These are phyloP conservation scores for Parazoanthus darwini DNA, from an alignment of 92 coral and sea anemone species.

Conservation along the genomic window DNA sequence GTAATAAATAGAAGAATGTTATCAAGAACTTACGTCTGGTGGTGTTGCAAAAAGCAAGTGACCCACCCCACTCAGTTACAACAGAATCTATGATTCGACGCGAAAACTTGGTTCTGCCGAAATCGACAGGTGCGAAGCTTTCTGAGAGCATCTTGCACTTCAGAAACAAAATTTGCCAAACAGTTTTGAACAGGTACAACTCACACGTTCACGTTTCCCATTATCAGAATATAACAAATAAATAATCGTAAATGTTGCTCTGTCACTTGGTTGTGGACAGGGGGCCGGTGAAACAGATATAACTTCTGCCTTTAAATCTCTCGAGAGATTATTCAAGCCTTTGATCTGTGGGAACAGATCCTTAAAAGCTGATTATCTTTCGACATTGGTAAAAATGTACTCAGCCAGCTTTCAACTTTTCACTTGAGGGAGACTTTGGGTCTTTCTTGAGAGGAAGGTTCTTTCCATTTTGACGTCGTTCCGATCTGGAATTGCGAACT, in stretches of 20 bases:
- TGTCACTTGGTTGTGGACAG: neutral
- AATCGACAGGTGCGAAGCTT: no score
- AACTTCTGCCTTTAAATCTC: neutral
- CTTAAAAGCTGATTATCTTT: neutral
- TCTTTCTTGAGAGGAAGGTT: constrained; percentile 9
- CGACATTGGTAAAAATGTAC: neutral
- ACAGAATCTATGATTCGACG: no score
- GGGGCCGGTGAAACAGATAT: neutral
- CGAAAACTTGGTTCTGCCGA: no score
- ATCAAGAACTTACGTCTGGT: no score
- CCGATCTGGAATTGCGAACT: constrained; percentile 56
- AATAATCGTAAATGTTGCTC: no score
- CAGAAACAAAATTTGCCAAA: no score
- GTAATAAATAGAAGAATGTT: no score
- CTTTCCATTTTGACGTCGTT: constrained; percentile 24
- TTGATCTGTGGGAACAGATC: constrained; percentile 3
- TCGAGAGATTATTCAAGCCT: neutral
- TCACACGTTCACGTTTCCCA: neutral
- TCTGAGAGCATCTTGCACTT: no score
- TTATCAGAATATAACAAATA: neutral
- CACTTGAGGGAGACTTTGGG: constrained; percentile 33
- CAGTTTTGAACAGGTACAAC: no score
- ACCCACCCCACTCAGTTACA: no score
- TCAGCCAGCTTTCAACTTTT: constrained; percentile 62
- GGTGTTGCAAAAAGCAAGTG: no score